These are phyloP conservation scores for Myripristis jacobus DNA, from an alignment of 2,797 vertebrate genomes.

Conservation along the genomic window DNA sequence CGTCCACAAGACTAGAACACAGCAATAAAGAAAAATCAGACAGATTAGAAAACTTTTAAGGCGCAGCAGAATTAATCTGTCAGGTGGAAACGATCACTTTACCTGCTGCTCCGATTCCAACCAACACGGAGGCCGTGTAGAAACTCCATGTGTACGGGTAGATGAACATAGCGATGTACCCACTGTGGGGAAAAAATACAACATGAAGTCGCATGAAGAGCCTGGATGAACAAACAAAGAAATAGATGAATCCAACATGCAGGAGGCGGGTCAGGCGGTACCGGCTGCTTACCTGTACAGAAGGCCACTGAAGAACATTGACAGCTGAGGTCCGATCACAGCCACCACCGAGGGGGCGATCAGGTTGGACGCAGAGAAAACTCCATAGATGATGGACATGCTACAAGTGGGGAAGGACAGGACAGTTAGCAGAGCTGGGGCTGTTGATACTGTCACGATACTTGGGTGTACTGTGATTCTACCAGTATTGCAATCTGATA, in stretches of 20 bases:
- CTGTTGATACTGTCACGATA: too few relatives aligned
- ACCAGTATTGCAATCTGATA: too few relatives aligned
- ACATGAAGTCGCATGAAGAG: not conserved
- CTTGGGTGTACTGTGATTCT: too few relatives aligned
- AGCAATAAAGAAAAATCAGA: not conserved
- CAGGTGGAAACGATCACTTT: constrained; percentile 2
- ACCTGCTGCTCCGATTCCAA: constrained; percentile 96
- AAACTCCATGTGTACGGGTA: constrained; percentile 94
- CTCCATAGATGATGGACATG: constrained; percentile 97
- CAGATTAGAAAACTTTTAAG: not conserved
- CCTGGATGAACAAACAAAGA: not conserved
- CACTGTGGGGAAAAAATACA: constrained; percentile 80
- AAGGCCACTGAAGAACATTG: constrained; percentile 93
- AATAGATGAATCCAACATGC: not conserved
- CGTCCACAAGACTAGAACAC: constrained; percentile 92
- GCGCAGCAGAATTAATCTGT: not conserved
- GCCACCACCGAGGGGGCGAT: constrained; percentile 94
- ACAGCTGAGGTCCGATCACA: constrained; percentile 90
- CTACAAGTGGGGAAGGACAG: constrained; percentile 69
- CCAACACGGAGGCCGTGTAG: constrained; percentile 94
- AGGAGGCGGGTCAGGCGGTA: not conserved
- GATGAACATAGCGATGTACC: constrained; percentile 97
- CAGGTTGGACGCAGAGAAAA: constrained; percentile 96
- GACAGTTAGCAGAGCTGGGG: not conserved
- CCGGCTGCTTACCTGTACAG: constrained; percentile 90